Conservation (phyloP, 2,113 vertebrate genomes). For the Rhinolophus ferrumequinum region DNA sequence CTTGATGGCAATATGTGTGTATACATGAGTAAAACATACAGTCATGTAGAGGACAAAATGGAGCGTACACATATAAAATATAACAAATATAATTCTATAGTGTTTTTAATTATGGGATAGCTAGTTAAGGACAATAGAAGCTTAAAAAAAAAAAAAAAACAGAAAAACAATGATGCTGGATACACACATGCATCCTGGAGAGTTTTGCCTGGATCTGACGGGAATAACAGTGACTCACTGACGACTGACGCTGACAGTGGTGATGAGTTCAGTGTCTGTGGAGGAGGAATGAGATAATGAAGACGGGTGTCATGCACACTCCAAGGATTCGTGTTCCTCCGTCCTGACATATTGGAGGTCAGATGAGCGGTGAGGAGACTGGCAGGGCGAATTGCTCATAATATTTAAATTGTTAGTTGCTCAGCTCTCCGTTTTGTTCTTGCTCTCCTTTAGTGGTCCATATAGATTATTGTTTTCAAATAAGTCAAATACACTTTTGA, state of each 20-base stretch:
- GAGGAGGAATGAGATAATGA: constrained; percentile 11
- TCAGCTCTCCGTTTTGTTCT: constrained; percentile 3
- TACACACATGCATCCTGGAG: neutral
- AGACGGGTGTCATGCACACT: neutral
- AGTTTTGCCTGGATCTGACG: neutral
- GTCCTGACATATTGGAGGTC: neutral
- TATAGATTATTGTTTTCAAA: neutral
- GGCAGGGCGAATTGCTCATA: neutral
- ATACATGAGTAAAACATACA: neutral
- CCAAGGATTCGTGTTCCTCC: neutral
- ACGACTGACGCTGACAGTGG: neutral
- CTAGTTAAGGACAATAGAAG: neutral
- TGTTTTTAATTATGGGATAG: neutral
- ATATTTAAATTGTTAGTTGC: constrained; percentile 42
- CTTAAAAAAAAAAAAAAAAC: neutral
- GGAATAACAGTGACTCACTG: neutral
- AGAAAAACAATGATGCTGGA: neutral
- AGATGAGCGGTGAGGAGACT: neutral
- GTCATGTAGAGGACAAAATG: neutral
- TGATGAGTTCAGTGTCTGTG: neutral
- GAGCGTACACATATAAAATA: neutral
- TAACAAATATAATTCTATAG: neutral
- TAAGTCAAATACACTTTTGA: neutral
- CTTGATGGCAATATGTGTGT: neutral
- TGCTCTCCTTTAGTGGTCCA: neutral